Evolutionary conservation across 2,797 vertebrate genomes (phyloP).

Genomic region (Lateolabrax maculatus): DNA sequence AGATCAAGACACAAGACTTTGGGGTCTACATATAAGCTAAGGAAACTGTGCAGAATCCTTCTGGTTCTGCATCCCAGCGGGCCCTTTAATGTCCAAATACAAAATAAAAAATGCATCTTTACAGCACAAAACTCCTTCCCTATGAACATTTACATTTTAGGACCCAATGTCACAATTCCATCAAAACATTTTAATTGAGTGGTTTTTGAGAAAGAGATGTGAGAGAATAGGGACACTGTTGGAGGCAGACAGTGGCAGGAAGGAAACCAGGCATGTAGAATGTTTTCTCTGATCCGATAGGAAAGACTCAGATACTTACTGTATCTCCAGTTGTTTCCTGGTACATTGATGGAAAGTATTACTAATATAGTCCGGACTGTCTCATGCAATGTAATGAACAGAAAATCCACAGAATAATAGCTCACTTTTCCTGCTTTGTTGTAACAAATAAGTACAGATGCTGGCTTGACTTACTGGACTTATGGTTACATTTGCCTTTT

Average conservation of each 20-base stretch:
- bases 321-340: conserved; percentile 40
- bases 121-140: neutral
- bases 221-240: neutral
- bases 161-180: neutral
- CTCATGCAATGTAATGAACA: neutral
- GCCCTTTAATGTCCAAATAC: neutral
- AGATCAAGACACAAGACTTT: neutral
- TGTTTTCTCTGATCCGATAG: conserved; percentile 45
- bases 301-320: neutral
- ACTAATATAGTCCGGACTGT: neutral
- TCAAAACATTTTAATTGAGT: neutral
- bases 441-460: neutral
- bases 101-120: neutral
- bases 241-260: conserved; percentile 26
- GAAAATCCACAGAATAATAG: conserved; percentile 1
- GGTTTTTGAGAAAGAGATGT: neutral
- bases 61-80: neutral
- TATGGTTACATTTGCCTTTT: neutral
- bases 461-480: neutral
- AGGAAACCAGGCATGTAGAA: conserved; percentile 25
- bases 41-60: neutral
- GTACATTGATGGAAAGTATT: neutral
- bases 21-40: neutral
- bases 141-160: neutral
- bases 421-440: neutral